Evolutionary conservation across 2,113 vertebrate genomes (phyloP), one percentile per base, ranked within the genome.

Genomic region (Alces alces): DNA sequence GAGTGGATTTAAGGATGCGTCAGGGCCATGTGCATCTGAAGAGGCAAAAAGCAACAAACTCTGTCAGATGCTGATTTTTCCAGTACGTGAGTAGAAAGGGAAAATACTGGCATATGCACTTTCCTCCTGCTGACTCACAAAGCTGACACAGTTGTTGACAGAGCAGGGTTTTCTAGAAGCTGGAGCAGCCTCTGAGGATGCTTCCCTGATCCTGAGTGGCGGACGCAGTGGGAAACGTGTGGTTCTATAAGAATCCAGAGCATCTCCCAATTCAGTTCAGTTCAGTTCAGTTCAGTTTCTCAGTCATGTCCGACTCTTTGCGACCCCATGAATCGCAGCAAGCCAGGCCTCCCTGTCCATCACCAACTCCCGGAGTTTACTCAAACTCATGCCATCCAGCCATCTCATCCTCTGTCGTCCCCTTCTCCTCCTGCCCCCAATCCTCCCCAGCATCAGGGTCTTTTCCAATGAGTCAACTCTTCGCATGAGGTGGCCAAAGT

Each of bases 121-220:
- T 86, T 92, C 50, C 45, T 52, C 83, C 55, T 70, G 25, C 76
- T 10, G 15, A 78, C 39, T 12, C 55, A 28, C n/a, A 85, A 30
- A 58, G 17, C 43, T 36, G 52, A 47, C 7, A 21, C 4, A 2
- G 45, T 88, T 64, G 28, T 89, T 95, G 36, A 27, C 6, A 60
- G 79, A 79, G 64, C 11, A 16, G 50, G 8, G 8, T 33, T 92
- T 92, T 85, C 83, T 61, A 93, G 89, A 88, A 82, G 43, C n/a
- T 52, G 14, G 27, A 84, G n/a, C 8, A 23, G 45, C 2, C 13
- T 52, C 36, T 13, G 50, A 66, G 30, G 45, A 39, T 7, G 33
- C 16, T 7, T 54, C 13, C n/a, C 47, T 84, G n/a, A 57, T 33
- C 36, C 13, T 0, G 43, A 43, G 23, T 25, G 50, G 33, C 50